These are phyloP conservation scores for Pissodes strobi DNA, from an alignment of 1,140 invertebrate species.

Conservation along the genomic window DNA sequence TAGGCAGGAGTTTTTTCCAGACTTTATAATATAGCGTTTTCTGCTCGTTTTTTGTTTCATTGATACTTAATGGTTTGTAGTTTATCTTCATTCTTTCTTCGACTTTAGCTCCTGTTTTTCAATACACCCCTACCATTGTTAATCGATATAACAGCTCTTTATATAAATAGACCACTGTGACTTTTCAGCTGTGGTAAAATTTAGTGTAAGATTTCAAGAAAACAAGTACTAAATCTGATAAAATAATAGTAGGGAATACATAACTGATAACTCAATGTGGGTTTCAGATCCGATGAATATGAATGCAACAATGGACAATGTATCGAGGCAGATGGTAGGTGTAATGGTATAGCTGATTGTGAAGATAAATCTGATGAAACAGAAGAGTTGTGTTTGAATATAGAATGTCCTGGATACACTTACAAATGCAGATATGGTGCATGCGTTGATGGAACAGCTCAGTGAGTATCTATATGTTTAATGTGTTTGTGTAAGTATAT, in stretches of 20 bases:
- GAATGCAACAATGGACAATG: slow-evolving; percentile 62
- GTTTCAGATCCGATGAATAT: slow-evolving; percentile 53
- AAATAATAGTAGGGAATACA: not conserved
- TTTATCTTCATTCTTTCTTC: too few species aligned
- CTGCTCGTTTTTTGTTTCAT: too few species aligned
- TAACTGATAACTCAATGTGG: not conserved
- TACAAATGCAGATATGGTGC: slow-evolving; percentile 50
- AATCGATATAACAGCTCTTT: too few species aligned
- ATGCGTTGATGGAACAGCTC: slow-evolving; percentile 42
- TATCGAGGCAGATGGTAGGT: slow-evolving; percentile 60
- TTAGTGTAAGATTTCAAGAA: not conserved
- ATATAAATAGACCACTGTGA: too few species aligned
- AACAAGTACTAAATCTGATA: not conserved
- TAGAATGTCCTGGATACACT: slow-evolving; percentile 40
- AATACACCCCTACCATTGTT: too few species aligned
- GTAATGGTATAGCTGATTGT: slow-evolving; percentile 61
- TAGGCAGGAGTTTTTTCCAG: too few species aligned
- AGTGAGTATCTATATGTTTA: too few species aligned
- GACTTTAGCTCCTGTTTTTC: too few species aligned
- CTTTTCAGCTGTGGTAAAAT: not conserved
- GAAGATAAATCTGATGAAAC: slow-evolving; percentile 68
- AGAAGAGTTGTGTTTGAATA: slow-evolving; percentile 44
- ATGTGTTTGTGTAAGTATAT: too few species aligned
- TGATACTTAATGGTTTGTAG: too few species aligned
- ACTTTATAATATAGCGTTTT: too few species aligned